These are phyloP conservation scores for Momotus momota DNA, from an alignment of 2,797 vertebrate genomes.

Conservation along the genomic window DNA sequence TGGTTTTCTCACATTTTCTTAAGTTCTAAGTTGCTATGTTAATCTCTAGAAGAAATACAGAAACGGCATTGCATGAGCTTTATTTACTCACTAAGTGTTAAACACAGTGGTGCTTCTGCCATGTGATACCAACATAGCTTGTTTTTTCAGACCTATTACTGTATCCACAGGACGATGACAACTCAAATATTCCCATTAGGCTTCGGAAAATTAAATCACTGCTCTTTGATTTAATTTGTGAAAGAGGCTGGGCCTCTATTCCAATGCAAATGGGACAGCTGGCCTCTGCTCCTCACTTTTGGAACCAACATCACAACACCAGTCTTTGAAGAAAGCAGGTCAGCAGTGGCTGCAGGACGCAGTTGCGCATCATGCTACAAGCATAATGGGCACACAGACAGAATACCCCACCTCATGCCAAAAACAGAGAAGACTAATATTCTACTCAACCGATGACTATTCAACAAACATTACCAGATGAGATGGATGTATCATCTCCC, in stretches of 20 bases:
- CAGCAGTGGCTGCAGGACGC: neutral
- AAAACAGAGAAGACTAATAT: neutral
- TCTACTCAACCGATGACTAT: neutral
- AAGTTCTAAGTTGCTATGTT: neutral
- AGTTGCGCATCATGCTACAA: neutral
- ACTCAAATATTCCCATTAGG: neutral
- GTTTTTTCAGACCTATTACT: neutral
- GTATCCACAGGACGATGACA: neutral
- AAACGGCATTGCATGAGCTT: neutral
- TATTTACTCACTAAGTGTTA: neutral
- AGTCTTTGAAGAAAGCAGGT: neutral
- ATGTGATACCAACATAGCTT: neutral
- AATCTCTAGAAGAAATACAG: neutral
- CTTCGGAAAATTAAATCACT: neutral
- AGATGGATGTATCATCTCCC: neutral
- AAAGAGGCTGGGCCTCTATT: neutral
- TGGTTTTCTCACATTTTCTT: neutral
- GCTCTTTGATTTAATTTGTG: neutral
- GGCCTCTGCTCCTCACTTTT: neutral
- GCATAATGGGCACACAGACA: fast-evolving
- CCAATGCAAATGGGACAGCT: neutral
- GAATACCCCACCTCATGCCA: neutral
- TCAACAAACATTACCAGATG: neutral
- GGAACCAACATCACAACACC: neutral
- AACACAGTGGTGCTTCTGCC: neutral